These are phyloP conservation scores for Caligus rogercresseyi DNA, from an alignment of 1,140 invertebrate species.

Conservation along the genomic window DNA sequence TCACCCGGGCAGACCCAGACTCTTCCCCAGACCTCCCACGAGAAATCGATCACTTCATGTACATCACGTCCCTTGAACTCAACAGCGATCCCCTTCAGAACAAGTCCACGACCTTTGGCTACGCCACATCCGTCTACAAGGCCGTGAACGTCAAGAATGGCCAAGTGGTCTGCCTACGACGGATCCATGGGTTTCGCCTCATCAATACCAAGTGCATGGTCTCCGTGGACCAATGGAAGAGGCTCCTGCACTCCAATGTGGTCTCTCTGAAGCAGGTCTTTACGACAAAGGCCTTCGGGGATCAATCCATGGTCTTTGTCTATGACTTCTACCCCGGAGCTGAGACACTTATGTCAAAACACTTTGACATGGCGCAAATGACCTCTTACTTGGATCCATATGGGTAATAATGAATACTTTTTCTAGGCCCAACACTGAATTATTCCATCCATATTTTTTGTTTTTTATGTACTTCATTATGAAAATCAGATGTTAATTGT, in stretches of 20 bases:
- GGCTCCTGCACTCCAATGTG: constrained; percentile 77
- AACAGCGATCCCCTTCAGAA: constrained; percentile 28
- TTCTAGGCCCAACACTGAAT: neutral
- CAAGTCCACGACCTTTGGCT: constrained; percentile 47
- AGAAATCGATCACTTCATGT: constrained; percentile 73
- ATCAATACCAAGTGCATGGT: constrained; percentile 66
- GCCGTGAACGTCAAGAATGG: constrained; percentile 74
- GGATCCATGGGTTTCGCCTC: constrained; percentile 67
- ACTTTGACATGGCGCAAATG: constrained; percentile 45
- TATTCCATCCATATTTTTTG: neutral
- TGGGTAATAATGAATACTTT: neutral
- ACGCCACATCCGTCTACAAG: constrained; percentile 72
- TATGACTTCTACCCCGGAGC: constrained; percentile 86
- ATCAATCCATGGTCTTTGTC: constrained; percentile 80
- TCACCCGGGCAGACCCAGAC: constrained; percentile 34
- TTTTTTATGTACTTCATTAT: neutral
- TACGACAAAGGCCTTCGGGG: constrained; percentile 83
- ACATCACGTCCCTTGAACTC: constrained; percentile 65
- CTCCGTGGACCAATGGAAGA: constrained; percentile 79
- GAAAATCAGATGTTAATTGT: too few relatives aligned
- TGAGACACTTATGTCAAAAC: constrained; percentile 64
- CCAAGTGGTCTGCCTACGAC: constrained; percentile 59
- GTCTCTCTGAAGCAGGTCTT: constrained; percentile 80
- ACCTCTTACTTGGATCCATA: neutral
- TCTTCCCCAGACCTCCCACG: constrained; percentile 48